Evolutionary conservation across 2,888 invertebrate species (phyloP), one percentile per base, ranked within the genome.

Genomic region (Clistopyga incitator): DNA sequence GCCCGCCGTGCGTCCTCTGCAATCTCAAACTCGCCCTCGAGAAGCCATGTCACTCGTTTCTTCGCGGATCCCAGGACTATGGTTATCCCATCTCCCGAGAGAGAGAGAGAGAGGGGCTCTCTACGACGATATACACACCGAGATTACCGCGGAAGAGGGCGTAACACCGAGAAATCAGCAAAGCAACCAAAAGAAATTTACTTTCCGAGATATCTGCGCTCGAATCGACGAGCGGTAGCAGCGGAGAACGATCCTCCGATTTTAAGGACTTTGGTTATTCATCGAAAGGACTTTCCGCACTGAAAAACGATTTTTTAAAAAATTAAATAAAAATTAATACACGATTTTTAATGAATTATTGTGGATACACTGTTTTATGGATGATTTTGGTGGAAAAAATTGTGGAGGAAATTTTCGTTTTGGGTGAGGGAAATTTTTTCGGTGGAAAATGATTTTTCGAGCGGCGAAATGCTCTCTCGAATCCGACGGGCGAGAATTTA

Each of bases 41-140:
- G 90, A 29, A 90, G 90, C 88, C 90, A 89, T 90, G 91, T 91
- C 91, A 91, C 90, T 90, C 86, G 88, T 89, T 86, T 90, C 90
- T 91, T 90, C 88, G 89, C 90, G 87, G 87, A 88, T 89, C 88
- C 86, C 87, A 89, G 88, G 87, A 88, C 90, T 90, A 88, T 90
- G 89, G 90, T 90, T 90, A 90, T 88, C 88, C 89, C 83, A 78
- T 82, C 81, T 81, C 85, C 80, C 72, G 80, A 78, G 80, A 71
- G 72, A 75, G 85, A n/a, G n/a, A n/a, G n/a, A n/a, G n/a, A n/a
- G n/a, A n/a, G n/a, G n/a, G n/a, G n/a, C n/a, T 81, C 81, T 80
- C 84, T 71, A 4, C 79, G 80, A 78, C 34, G n/a, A 13, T 38
- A 38, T 64, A 20, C 18, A 83, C 77, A 86, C 68, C 70, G 20